Conservation (phyloP, 1,140 invertebrate species). For the Melipona quadrifasciata region DNA sequence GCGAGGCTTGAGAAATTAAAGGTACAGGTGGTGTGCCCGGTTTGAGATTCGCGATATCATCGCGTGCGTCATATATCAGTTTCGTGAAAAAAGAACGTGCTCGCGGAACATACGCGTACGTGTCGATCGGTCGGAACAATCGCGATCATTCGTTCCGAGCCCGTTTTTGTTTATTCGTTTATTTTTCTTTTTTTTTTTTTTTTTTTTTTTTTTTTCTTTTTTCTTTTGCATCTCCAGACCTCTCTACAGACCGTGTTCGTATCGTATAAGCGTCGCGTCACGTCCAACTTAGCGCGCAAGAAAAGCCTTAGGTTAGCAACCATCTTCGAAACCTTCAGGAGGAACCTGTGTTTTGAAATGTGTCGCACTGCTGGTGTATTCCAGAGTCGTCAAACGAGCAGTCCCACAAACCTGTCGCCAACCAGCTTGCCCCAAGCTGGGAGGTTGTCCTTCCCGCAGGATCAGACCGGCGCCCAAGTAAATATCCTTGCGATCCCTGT, state of each 20-base stretch:
- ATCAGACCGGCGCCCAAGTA: conserved; percentile 81
- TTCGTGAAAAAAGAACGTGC: too few relatives aligned
- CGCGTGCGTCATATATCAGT: too few relatives aligned
- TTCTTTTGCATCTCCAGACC: not conserved
- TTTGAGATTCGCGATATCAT: too few relatives aligned
- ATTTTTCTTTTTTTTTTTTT: not conserved
- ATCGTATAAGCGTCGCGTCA: conserved; percentile 7
- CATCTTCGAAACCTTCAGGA: not conserved
- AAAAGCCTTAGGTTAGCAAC: conserved; percentile 35
- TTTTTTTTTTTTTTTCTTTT: not conserved
- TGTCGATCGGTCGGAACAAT: too few relatives aligned
- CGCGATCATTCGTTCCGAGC: too few relatives aligned
- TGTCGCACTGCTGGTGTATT: conserved; percentile 78
- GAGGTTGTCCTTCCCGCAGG: conserved; percentile 82
- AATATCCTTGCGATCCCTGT: conserved; percentile 77
- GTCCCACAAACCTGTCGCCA: conserved; percentile 88
- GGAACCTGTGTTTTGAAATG: conserved; percentile 62
- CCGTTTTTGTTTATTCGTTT: not conserved
- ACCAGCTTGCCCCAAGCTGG: conserved; percentile 84
- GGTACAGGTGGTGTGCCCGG: too few relatives aligned
- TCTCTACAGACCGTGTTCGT: not conserved
- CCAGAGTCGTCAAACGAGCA: conserved; percentile 87
- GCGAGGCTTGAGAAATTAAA: too few relatives aligned
- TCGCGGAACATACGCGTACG: too few relatives aligned
- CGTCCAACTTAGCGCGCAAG: not conserved